Evolutionary conservation across 2,797 vertebrate species (phyloP).

Genomic region (Crocidura indochinensis): DNA sequence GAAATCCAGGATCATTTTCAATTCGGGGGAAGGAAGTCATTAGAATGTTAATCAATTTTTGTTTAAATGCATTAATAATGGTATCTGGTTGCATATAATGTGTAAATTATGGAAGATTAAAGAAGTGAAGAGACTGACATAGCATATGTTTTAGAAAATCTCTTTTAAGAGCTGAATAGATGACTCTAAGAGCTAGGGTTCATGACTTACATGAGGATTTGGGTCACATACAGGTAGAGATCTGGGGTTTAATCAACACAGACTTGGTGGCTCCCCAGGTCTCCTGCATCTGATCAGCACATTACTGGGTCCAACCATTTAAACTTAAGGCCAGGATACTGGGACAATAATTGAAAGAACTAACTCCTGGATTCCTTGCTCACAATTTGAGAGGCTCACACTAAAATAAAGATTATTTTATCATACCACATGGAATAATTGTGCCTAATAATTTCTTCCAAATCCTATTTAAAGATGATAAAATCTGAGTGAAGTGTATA

Average conservation of each 20-base stretch:
- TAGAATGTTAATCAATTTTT: constrained; percentile 85
- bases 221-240: too few species aligned
- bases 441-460: constrained; percentile 8
- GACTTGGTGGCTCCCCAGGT: too few species aligned
- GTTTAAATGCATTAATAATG: constrained; percentile 83
- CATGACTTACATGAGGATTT: too few species aligned
- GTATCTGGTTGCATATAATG: constrained; percentile 73
- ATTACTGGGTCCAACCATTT: too few species aligned
- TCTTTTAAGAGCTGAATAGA: too few species aligned
- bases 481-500: constrained; percentile 42
- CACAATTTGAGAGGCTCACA: too few species aligned
- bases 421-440: constrained; percentile 10
- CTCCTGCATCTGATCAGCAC: too few species aligned
- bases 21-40: constrained; percentile 78
- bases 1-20: constrained; percentile 78
- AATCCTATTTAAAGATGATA: not conserved
- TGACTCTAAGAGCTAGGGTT: too few species aligned
- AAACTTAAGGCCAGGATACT: too few species aligned
- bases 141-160: constrained; percentile 58
- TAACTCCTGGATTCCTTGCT: too few species aligned
- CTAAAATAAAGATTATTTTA: not conserved
- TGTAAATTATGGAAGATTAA: constrained; percentile 73
- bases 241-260: too few species aligned
- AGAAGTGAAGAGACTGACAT: constrained; percentile 51
- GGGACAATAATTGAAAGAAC: too few species aligned